phyloP scores from a whole-genome alignment of 2,113 vertebrate genomes.

The Aspidoscelis tigris region DNA sequence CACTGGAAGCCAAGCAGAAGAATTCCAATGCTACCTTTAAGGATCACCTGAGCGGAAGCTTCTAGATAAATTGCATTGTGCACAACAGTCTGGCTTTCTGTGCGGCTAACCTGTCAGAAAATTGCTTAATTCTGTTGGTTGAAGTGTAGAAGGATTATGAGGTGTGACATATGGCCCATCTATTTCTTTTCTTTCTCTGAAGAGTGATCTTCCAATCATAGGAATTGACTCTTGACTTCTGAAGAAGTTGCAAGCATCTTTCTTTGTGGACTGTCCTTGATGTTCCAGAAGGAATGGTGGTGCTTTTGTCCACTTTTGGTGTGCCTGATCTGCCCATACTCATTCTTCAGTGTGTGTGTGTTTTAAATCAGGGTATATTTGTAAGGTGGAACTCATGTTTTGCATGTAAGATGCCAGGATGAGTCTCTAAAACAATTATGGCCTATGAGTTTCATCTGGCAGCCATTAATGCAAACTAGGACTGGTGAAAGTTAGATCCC shows the following conservation, averaged over 20 bases:
- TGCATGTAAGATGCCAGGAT: too few relatives aligned
- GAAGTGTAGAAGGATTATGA: slow-evolving; percentile 20
- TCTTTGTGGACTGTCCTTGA: neutral
- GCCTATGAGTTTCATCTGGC: too few relatives aligned
- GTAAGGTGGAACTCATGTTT: too few relatives aligned
- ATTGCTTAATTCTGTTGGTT: slow-evolving; percentile 44
- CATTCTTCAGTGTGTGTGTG: neutral
- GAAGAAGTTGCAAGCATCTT: neutral
- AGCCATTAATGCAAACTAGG: too few relatives aligned
- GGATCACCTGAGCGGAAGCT: slow-evolving; percentile 64
- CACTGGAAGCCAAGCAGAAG: slow-evolving; percentile 70
- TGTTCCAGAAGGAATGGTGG: neutral
- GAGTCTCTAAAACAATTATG: too few relatives aligned
- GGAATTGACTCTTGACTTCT: accelerated
- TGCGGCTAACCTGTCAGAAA: slow-evolving; percentile 53
- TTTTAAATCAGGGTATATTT: too few relatives aligned
- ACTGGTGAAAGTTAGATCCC: too few relatives aligned
- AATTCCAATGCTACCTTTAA: slow-evolving; percentile 67
- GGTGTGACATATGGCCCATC: neutral
- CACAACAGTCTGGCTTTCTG: neutral
- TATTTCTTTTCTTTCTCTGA: slow-evolving; percentile 1
- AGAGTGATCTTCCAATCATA: slow-evolving; percentile 28
- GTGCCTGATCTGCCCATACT: neutral
- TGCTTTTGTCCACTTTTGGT: neutral
- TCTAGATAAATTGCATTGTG: slow-evolving; percentile 56